phyloP scores from a whole-genome alignment of 2,888 invertebrate species.

The Nesidiocoris tenuis region DNA sequence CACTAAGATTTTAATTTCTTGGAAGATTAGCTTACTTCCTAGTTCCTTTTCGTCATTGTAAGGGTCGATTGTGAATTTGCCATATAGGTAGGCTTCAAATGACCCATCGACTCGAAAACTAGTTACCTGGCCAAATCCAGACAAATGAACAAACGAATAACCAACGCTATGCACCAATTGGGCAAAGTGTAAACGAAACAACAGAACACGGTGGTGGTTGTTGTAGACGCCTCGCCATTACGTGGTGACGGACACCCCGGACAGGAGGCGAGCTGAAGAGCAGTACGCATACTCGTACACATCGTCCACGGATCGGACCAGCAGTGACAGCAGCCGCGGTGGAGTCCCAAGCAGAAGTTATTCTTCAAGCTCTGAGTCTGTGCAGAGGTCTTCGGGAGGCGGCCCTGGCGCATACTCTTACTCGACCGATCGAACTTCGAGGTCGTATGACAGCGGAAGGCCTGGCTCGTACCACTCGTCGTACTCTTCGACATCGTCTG shows the following conservation, averaged over 20 bases:
- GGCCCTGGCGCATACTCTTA: constrained; percentile 69
- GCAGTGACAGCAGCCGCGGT: constrained; percentile 55
- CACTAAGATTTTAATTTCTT: too few species aligned
- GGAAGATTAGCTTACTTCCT: too few species aligned
- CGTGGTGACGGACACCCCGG: constrained; percentile 76
- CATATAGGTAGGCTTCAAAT: too few species aligned
- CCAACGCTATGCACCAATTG: neutral
- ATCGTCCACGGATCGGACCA: constrained; percentile 56
- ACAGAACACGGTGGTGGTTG: constrained; percentile 22
- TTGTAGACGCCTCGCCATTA: constrained; percentile 81
- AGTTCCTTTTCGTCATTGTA: too few species aligned
- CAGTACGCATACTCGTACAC: constrained; percentile 83
- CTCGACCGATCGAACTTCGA: constrained; percentile 67
- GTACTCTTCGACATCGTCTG: constrained; percentile 75
- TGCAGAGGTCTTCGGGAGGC: constrained; percentile 65
- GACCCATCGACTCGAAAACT: too few species aligned
- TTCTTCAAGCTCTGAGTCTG: constrained; percentile 68
- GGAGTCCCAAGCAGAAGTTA: constrained; percentile 65
- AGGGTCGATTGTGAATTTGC: too few species aligned
- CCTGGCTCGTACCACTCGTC: constrained; percentile 77
- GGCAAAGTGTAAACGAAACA: neutral
- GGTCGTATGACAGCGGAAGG: constrained; percentile 62
- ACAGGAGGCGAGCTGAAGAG: constrained; percentile 70
- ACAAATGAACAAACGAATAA: neutral
- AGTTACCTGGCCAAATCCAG: neutral